A percentile compares a stretch with the other conserved stretches of the same genome.
Evolutionary conservation across 2,113 vertebrate genomes (phyloP).

Genomic region (Rhinoptilus africanus): DNA sequence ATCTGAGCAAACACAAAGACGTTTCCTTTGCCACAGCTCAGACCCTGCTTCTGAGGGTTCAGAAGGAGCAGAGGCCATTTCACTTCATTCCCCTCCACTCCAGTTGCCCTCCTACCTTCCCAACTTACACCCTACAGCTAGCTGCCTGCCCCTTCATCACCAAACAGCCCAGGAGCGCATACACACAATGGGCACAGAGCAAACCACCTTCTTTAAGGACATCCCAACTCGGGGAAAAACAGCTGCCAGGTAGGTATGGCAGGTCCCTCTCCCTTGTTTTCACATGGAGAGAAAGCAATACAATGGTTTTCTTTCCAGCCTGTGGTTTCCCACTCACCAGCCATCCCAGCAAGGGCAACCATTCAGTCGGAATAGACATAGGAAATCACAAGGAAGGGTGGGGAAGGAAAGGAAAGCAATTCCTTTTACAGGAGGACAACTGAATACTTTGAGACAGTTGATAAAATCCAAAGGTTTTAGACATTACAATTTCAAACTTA

Average conservation of each 20-base stretch:
- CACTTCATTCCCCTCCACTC: background rate
- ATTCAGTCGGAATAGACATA: rapidly evolving
- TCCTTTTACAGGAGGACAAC: background rate
- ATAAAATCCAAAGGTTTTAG: background rate
- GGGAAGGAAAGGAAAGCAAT: background rate
- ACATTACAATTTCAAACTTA: background rate
- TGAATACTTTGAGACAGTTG: background rate
- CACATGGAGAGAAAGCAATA: background rate
- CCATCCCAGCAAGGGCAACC: background rate
- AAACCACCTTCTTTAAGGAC: background rate
- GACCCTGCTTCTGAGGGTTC: background rate
- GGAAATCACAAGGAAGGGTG: background rate
- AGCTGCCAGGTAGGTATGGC: too few species aligned
- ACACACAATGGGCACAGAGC: background rate
- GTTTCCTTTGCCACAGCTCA: background rate
- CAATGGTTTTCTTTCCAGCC: background rate
- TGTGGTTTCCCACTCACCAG: background rate
- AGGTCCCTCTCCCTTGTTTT: background rate
- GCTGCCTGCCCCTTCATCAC: too few species aligned
- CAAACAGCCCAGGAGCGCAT: background rate
- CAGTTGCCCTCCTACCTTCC: background rate
- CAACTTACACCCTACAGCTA: background rate
- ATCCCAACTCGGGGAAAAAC: background rate
- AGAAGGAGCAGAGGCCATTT: background rate
- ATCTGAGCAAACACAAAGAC: background rate